These are phyloP conservation scores for Hemibagrus guttatus DNA, from an alignment of 2,797 vertebrate genomes.

Conservation along the genomic window DNA sequence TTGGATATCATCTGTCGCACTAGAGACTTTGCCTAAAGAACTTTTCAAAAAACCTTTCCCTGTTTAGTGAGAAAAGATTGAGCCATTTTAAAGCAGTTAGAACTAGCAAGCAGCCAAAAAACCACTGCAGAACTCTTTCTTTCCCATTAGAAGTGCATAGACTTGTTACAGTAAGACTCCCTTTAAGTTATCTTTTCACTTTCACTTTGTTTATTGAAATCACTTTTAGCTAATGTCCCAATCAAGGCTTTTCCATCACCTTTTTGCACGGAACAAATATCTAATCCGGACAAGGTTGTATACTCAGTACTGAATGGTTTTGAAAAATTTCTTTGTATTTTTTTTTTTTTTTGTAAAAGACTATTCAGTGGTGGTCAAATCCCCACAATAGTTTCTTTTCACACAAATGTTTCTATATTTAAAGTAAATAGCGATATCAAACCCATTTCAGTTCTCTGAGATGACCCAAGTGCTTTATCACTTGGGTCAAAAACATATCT, in stretches of 20 bases:
- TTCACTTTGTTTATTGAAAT: background rate
- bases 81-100: background rate
- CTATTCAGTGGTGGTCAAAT: too few relatives aligned
- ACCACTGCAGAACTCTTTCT: background rate
- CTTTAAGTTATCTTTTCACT: background rate
- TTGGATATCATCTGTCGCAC: background rate
- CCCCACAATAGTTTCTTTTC: too few relatives aligned
- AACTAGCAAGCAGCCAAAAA: background rate
- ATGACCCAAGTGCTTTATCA: too few relatives aligned
- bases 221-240: background rate
- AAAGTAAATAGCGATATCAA: too few relatives aligned
- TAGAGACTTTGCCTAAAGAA: background rate
- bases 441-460: too few relatives aligned
- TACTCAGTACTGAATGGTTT: background rate
- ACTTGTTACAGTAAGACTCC: background rate
- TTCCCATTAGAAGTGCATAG: background rate
- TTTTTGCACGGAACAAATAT: background rate
- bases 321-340: too few relatives aligned
- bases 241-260: background rate
- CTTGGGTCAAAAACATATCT: too few relatives aligned
- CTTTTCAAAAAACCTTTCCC: background rate
- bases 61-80: background rate
- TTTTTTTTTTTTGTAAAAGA: too few relatives aligned
- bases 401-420: too few relatives aligned
- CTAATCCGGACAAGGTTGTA: background rate